Evolutionary conservation across 2,113 vertebrate species (phyloP).

Genomic region (Reinhardtius hippoglossoides): DNA sequence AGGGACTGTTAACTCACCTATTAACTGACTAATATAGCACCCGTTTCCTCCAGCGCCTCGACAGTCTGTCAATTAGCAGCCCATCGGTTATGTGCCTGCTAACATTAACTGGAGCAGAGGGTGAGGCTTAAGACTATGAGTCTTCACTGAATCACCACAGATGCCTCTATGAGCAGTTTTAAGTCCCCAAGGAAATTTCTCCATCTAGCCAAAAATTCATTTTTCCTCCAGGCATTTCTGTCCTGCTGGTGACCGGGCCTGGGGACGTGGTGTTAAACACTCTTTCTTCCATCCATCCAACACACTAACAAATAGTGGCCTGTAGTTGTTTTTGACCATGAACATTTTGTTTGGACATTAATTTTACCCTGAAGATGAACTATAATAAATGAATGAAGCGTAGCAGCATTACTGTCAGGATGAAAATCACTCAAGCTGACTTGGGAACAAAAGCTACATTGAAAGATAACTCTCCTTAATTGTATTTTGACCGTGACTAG

Average conservation of each 20-base stretch:
- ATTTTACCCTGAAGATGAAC: not conserved
- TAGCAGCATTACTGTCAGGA: too few relatives aligned
- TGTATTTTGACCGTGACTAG: too few relatives aligned
- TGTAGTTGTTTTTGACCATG: too few relatives aligned
- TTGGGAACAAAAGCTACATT: too few relatives aligned
- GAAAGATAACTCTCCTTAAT: too few relatives aligned
- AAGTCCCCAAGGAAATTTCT: conserved; percentile 9
- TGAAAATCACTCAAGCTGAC: too few relatives aligned
- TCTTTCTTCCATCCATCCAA: not conserved
- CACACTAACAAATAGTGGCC: not conserved
- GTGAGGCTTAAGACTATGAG: conserved; percentile 16
- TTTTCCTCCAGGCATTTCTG: not conserved
- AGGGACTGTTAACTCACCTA: not conserved
- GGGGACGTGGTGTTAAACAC: not conserved
- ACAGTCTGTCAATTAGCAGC: conserved; percentile 17
- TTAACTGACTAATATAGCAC: not conserved
- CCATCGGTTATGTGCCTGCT: not conserved
- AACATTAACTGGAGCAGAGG: conserved; percentile 21
- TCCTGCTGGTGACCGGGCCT: not conserved
- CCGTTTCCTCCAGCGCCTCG: conserved; percentile 1
- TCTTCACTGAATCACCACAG: conserved; percentile 1
- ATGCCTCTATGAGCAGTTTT: conserved; percentile 38
- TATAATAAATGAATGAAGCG: not conserved
- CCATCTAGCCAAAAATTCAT: not conserved
- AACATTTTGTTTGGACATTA: too few relatives aligned